Conservation (phyloP, 2,888 invertebrate genomes). For the Phaonia tiefii region DNA sequence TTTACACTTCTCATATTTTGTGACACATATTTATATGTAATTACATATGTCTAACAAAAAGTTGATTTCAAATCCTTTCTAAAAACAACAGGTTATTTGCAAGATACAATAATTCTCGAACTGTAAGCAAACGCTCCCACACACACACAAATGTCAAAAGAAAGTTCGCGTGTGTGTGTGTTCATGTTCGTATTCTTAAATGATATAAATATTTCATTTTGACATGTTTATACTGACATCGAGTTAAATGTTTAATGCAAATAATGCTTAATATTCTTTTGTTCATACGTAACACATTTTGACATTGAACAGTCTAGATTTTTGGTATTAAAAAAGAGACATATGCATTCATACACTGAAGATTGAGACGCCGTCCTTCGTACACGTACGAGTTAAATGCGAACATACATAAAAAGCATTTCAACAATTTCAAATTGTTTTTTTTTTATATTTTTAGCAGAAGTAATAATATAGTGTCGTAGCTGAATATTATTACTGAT, state of each 20-base stretch:
- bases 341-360: neutral
- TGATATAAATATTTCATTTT: slow-evolving; percentile 8
- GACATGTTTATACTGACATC: slow-evolving; percentile 2
- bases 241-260: neutral
- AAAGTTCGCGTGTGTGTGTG: neutral
- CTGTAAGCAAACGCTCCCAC: too few species aligned
- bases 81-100: too few species aligned
- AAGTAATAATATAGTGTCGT: neutral
- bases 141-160: too few species aligned
- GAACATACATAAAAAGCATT: slow-evolving; percentile 2
- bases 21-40: too few species aligned
- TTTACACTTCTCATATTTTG: too few species aligned
- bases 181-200: neutral
- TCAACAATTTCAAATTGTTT: neutral
- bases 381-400: neutral
- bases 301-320: slow-evolving; percentile 21
- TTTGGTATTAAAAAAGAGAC: neutral
- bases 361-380: neutral
- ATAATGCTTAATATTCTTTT: slow-evolving; percentile 6
- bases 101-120: too few species aligned
- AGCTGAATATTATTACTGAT: too few species aligned
- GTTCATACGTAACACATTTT: slow-evolving; percentile 7
- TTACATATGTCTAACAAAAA: too few species aligned
- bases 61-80: too few species aligned
- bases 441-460: neutral